phyloP scores from a whole-genome alignment of 2,888 invertebrate genomes.

The Emmelina monodactyla region DNA sequence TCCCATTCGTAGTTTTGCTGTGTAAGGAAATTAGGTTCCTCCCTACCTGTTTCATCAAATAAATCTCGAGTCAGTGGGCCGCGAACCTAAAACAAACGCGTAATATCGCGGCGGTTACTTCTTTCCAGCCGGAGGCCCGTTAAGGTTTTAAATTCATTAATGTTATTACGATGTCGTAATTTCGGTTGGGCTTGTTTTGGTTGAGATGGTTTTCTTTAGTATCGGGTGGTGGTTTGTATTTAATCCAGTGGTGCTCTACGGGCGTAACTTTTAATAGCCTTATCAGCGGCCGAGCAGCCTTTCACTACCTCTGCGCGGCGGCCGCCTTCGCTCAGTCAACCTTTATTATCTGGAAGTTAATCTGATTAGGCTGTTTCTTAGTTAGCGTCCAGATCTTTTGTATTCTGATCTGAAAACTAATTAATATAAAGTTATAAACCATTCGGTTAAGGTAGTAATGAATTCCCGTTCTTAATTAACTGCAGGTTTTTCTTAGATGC shows the following conservation, averaged over 20 bases:
- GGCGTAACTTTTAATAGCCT: conserved; percentile 63
- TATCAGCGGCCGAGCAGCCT: conserved; percentile 47
- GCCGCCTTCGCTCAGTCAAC: conserved; percentile 30
- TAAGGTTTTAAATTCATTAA: conserved; percentile 21
- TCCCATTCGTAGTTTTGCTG: conserved; percentile 8
- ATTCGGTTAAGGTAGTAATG: too few species aligned
- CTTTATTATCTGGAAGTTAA: conserved; percentile 30
- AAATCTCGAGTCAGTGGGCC: conserved; percentile 22
- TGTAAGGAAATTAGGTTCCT: conserved; percentile 16
- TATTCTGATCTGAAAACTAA: too few species aligned
- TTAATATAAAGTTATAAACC: too few species aligned
- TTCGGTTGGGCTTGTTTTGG: conserved; percentile 14
- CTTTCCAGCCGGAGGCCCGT: conserved; percentile 17
- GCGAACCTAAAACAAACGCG: conserved; percentile 22
- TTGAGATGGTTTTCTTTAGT: conserved; percentile 27
- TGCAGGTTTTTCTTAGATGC: too few species aligned
- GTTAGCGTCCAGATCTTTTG: too few species aligned
- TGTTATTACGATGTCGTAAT: conserved; percentile 26
- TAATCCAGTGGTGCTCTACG: conserved; percentile 39
- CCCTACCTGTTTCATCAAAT: conserved; percentile 15
- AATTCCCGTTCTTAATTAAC: too few species aligned
- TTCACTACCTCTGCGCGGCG: conserved; percentile 22
- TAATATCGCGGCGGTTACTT: conserved; percentile 20
- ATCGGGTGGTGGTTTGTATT: conserved; percentile 36
- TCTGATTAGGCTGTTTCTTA: too few species aligned